Base-by-base conservation (phyloP, 2,888 invertebrate genomes). In the Pimpla rufipes region DNA sequence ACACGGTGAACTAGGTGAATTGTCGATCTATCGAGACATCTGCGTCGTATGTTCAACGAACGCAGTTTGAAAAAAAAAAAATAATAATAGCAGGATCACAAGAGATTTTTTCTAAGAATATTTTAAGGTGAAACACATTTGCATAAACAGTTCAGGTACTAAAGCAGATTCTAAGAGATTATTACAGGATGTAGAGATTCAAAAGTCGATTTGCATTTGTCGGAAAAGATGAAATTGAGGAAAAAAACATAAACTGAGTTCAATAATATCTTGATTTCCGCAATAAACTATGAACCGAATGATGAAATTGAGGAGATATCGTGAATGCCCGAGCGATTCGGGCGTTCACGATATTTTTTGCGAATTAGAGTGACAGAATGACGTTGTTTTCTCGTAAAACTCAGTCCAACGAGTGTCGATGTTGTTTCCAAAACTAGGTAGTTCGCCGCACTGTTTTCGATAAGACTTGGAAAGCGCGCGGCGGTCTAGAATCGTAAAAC, bases 391-490 rank as follows among this genome's bases (percentile, higher is more conserved):
- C n/a, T n/a, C n/a, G 2, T n/a, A 45, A 45, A n/a, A 45, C 13
- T 45, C 45, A 13, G 4, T 45, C 21, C 8, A 55, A 29, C 11
- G 0, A 55, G 23, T 11, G 35, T 57, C 57, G 18, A 16, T 29
- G n/a, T 62, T 8, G 13, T 64, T 18, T n/a, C 21, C 11, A 59
- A 55, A n/a, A n/a, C n/a, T n/a, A n/a, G n/a, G 23, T 37, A 7
- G 23, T 11, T 45, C 45, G 55, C 50, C 68, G 64, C 70, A 42
- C 40, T 68, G 59, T 7, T 64, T 37, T 29, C 59, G 67, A 79
- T 79, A 79, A 82, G 42, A 21, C 50, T 70, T 78, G 80, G 80
- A 80, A 80, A 83, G 77, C 64, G 42, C 59, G 64, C 29, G 59
- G 23, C 76, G 64, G 62, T 73, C 18, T 35, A 35, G 10, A 40